Evolutionary conservation across 2,888 invertebrate genomes (phyloP).

Genomic region (Toxonevra muliebris): DNA sequence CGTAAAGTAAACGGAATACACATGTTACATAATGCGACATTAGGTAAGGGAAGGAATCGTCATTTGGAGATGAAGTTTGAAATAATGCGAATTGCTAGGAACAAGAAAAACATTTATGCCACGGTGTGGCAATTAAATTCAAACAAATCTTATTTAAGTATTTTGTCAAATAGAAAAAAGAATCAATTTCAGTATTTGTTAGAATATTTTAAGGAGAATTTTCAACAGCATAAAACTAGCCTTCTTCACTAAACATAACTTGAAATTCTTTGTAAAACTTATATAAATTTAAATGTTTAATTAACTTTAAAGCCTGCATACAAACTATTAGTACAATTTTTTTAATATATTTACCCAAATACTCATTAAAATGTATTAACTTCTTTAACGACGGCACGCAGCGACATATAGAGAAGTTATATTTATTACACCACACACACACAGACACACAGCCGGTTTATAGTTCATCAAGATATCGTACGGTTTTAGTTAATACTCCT

Average conservation of each 20-base stretch:
- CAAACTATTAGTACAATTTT: background rate
- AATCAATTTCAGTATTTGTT: no score
- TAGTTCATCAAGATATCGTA: background rate
- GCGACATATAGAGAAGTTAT: background rate
- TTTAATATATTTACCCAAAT: constrained; percentile 61
- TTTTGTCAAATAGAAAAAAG: no score
- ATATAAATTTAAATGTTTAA: background rate
- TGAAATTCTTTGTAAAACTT: background rate
- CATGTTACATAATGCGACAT: no score
- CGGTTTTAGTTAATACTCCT: background rate
- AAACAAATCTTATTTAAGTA: no score
- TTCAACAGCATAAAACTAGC: no score
- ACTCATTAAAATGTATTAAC: constrained; percentile 60
- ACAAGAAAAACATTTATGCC: no score
- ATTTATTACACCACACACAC: background rate
- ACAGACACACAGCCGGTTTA: background rate
- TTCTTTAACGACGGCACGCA: constrained; percentile 13
- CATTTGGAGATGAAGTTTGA: no score
- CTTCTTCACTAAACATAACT: background rate
- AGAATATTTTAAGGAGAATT: no score
- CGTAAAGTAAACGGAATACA: no score
- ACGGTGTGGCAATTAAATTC: no score
- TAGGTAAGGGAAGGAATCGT: no score
- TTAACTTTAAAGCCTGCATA: constrained; percentile 3
- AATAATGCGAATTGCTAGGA: no score